Conservation (phyloP, 2,113 vertebrate species). For the Myodes glareolus region DNA sequence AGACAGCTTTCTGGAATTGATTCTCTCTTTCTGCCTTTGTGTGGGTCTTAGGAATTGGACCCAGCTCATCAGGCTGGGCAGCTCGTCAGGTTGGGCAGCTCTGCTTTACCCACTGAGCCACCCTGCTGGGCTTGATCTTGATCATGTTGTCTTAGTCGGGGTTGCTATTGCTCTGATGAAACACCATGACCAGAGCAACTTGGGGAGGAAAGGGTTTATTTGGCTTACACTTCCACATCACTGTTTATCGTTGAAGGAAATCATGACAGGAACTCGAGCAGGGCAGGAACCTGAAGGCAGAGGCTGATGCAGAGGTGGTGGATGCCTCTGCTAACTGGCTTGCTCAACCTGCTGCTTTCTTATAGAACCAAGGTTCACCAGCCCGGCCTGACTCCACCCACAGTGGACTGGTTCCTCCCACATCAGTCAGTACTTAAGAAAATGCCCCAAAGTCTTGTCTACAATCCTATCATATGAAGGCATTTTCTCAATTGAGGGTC, state of each 20-base stretch:
- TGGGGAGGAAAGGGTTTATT: not conserved
- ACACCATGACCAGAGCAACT: not conserved
- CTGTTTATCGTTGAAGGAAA: not conserved
- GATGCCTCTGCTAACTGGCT: not conserved
- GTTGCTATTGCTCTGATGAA: not conserved
- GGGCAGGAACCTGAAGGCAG: not conserved
- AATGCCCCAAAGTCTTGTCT: not conserved
- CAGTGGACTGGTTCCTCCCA: not conserved
- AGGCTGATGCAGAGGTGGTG: not conserved
- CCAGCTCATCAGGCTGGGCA: not conserved
- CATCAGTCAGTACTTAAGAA: not conserved
- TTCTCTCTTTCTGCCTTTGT: not conserved
- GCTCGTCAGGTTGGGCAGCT: too few species aligned
- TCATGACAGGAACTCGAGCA: not conserved
- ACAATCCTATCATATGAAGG: not conserved
- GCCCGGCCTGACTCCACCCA: not conserved
- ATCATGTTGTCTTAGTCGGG: not conserved
- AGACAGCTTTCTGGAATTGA: not conserved
- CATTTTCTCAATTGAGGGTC: not conserved
- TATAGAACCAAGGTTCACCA: not conserved
- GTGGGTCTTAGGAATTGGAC: not conserved
- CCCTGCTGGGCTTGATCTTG: not conserved
- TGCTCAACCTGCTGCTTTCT: not conserved
- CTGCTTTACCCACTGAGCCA: not conserved
- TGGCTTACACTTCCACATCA: not conserved